Evolutionary conservation across 92 coral and sea anemone genomes (phyloP).

Genomic region (Pocillopora grandis): DNA sequence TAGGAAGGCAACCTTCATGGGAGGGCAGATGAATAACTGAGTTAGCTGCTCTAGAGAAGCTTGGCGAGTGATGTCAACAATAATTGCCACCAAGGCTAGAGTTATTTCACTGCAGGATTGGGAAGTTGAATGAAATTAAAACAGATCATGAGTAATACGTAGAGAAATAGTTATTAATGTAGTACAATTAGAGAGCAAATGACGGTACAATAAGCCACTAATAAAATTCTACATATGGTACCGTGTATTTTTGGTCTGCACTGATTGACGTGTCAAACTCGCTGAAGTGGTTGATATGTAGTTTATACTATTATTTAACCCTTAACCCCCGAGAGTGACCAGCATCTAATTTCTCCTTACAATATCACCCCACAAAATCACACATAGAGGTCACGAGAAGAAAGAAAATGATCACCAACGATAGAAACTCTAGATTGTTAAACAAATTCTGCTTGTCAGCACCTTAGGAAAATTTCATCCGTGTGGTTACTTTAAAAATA

Average conservation of each 20-base stretch:
- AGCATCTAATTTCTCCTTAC: too few species aligned
- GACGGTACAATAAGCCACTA: slow-evolving; percentile 53
- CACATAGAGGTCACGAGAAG: too few species aligned
- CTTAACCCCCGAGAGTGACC: too few species aligned
- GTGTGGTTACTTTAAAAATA: too few species aligned
- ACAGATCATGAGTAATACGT: not conserved
- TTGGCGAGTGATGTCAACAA: not conserved
- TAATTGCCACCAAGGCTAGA: not conserved
- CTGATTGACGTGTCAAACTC: not conserved
- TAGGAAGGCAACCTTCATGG: not conserved
- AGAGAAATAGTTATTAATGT: slow-evolving; percentile 11
- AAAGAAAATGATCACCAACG: too few species aligned
- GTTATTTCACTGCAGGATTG: slow-evolving; percentile 2
- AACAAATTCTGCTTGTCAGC: too few species aligned
- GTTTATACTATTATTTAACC: too few species aligned
- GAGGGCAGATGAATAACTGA: not conserved
- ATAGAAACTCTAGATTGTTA: too few species aligned
- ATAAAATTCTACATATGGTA: slow-evolving; percentile 42
- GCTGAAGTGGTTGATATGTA: too few species aligned
- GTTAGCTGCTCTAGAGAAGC: not conserved
- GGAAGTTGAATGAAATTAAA: slow-evolving; percentile 1
- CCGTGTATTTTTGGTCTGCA: slow-evolving; percentile 9
- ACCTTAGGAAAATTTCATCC: too few species aligned
- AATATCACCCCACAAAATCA: too few species aligned
- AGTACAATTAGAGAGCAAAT: slow-evolving; percentile 20